Conservation (phyloP, 2,797 vertebrate genomes). For the Lagorchestes hirsutus region DNA sequence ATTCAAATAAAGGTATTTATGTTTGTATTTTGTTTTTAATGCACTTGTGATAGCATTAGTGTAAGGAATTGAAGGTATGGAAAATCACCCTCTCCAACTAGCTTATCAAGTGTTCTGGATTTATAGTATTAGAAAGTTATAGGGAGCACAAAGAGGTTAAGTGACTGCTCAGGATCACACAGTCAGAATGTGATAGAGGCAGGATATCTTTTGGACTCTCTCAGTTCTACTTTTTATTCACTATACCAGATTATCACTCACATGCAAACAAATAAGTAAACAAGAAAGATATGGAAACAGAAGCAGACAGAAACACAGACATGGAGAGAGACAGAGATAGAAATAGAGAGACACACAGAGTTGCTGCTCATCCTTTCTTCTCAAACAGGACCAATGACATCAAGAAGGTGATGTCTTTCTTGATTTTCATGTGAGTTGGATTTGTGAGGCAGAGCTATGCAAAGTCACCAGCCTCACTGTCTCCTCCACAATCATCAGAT, state of each 20-base stretch:
- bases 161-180: background rate
- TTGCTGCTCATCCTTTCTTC: no score
- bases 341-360: no score
- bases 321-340: background rate
- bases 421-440: no score
- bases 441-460: no score
- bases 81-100: background rate
- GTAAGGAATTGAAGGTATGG: background rate
- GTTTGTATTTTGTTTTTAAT: background rate
- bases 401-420: no score
- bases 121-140: background rate
- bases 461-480: no score
- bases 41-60: background rate
- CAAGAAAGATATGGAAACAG: background rate
- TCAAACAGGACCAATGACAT: no score
- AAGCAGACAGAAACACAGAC: background rate
- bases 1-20: background rate
- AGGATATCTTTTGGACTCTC: no score
- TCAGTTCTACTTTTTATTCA: no score
- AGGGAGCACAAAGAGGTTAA: background rate
- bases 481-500: no score
- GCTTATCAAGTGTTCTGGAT: background rate
- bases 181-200: background rate
- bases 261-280: background rate
- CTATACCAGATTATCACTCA: background rate